Evolutionary conservation across 2,797 vertebrate species (phyloP).

Genomic region (Melanotaenia pygmaea): DNA sequence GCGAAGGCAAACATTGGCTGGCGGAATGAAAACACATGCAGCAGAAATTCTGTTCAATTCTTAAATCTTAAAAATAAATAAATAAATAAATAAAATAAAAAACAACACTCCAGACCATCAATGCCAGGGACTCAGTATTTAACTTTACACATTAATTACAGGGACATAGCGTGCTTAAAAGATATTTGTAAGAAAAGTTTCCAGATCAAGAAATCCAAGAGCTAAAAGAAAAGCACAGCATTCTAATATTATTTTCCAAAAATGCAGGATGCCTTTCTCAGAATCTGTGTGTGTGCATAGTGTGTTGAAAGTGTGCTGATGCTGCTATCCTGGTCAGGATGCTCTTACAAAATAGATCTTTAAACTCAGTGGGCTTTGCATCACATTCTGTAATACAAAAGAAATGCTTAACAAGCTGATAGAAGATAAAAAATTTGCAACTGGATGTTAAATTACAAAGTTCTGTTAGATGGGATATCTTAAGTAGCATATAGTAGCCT

Average conservation of each 20-base stretch:
- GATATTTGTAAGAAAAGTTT: slow-evolving; percentile 34
- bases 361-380: neutral
- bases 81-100: too few species aligned
- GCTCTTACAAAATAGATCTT: too few species aligned
- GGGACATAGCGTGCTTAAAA: slow-evolving; percentile 33
- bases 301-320: too few species aligned
- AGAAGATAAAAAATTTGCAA: slow-evolving; percentile 27
- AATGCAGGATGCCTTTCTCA: too few species aligned
- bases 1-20: slow-evolving; percentile 46
- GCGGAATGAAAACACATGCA: slow-evolving; percentile 44
- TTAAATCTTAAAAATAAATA: neutral
- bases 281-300: too few species aligned
- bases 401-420: slow-evolving; percentile 37
- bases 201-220: slow-evolving; percentile 49
- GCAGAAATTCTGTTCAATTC: slow-evolving; percentile 1
- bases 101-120: neutral
- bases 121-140: neutral
- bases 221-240: slow-evolving; percentile 20
- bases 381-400: slow-evolving; percentile 42
- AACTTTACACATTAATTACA: slow-evolving; percentile 22
- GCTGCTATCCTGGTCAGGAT: too few species aligned
- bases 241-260: too few species aligned
- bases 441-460: slow-evolving; percentile 27
- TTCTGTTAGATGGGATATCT: slow-evolving; percentile 41
- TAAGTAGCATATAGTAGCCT: slow-evolving; percentile 41